Conservation (phyloP, 2,113 vertebrate genomes). For the Brachirus orientalis region DNA sequence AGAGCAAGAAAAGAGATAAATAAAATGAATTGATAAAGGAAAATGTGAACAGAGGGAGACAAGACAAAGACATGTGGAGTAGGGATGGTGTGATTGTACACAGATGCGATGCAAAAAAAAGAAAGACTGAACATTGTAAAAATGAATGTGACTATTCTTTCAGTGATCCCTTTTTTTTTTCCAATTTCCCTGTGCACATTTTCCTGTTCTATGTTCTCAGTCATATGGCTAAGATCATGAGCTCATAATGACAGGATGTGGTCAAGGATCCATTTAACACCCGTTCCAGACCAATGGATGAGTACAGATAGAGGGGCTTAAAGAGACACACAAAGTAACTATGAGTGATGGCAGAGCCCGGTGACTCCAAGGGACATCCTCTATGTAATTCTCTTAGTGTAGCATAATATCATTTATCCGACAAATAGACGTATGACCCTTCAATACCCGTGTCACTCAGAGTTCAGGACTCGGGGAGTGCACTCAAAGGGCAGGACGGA, state of each 20-base stretch:
- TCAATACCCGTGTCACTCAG: constrained; percentile 72
- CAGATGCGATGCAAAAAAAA: constrained; percentile 13
- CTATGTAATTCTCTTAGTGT: constrained; percentile 80
- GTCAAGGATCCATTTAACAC: constrained; percentile 73
- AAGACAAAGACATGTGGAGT: constrained; percentile 22
- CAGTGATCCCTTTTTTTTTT: constrained; percentile 28
- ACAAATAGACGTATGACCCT: constrained; percentile 80
- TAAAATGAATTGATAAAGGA: constrained; percentile 19
- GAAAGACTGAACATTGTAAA: not conserved
- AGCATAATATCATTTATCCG: constrained; percentile 80
- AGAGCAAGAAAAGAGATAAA: constrained; percentile 20
- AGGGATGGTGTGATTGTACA: constrained; percentile 42
- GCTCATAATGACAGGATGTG: constrained; percentile 70
- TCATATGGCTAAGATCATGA: constrained; percentile 66
- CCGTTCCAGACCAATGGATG: constrained; percentile 71
- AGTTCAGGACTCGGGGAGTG: constrained; percentile 73
- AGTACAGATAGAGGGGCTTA: constrained; percentile 70
- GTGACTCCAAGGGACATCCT: constrained; percentile 78
- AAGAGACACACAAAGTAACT: constrained; percentile 75
- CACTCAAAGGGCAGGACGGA: constrained; percentile 60
- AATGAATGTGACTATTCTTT: constrained; percentile 19
- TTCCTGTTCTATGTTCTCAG: constrained; percentile 14
- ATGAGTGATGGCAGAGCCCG: constrained; percentile 73
- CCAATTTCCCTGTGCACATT: too few species aligned
- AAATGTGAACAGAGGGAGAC: constrained; percentile 41